Conservation (phyloP, 1,140 invertebrate species). For the Cecropterus lyciades region DNA sequence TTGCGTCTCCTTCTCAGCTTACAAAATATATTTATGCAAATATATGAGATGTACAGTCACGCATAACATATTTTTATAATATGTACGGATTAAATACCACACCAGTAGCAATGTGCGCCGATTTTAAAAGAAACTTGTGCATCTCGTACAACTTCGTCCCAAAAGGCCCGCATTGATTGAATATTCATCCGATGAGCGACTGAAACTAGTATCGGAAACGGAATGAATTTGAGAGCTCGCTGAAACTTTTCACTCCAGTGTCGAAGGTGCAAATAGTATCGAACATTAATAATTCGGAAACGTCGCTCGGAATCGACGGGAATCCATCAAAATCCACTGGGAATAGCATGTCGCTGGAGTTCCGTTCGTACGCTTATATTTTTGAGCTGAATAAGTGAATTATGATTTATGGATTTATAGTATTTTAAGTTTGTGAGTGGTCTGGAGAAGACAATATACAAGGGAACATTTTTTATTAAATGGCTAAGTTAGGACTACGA, state of each 20-base stretch:
- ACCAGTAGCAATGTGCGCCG: neutral
- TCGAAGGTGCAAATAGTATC: conserved; percentile 55
- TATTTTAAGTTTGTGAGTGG: no score
- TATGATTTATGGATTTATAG: no score
- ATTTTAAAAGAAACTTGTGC: neutral
- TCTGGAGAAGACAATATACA: no score
- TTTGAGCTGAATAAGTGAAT: no score
- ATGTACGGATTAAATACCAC: no score
- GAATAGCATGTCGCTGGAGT: conserved; percentile 34
- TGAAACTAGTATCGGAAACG: conserved; percentile 35
- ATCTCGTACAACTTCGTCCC: conserved; percentile 6
- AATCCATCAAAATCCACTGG: conserved; percentile 50
- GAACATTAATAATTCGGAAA: conserved; percentile 61
- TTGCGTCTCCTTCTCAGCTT: no score
- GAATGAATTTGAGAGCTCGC: conserved; percentile 47
- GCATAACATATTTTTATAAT: no score
- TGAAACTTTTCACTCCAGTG: conserved; percentile 48
- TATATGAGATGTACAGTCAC: no score
- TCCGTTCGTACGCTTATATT: neutral
- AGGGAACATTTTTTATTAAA: no score
- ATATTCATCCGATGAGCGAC: conserved; percentile 26
- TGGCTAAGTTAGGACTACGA: no score
- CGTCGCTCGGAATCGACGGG: conserved; percentile 49
- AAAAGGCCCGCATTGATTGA: conserved; percentile 12
- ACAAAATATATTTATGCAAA: no score